Base-by-base conservation (phyloP, 2,797 vertebrate species). In the Pangasius djambal region DNA sequence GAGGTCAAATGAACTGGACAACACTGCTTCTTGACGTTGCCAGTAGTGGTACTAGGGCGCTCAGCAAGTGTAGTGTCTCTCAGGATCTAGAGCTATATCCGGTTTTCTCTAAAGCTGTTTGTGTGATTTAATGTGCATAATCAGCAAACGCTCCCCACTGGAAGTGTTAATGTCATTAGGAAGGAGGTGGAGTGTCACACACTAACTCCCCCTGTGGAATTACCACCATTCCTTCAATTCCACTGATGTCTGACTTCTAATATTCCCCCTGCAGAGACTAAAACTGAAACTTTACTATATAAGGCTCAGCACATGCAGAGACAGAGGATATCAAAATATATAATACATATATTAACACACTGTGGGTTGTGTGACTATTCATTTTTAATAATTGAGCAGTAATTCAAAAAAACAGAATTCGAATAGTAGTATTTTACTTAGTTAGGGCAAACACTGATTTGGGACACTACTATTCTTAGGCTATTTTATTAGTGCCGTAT, bases 161-260 rank as follows among this genome's bases (percentile, higher is more conserved):
- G 59, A 91, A 48, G 72, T 83, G 79, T 89, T 50, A 88, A 78
- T 70, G 69, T 82, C 57, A 87, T 90, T 91, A 72, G 55, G 72
- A 85, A 88, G 63, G 52, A 77, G 40, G 31, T 34, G 31, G 50
- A 85, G 88, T 74, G 82, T 82, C 50, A 75, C 74, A 86, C 55
- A 55, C 67, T 61, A 86, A 88, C 55, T 67, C 25, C 83, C 85
- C 83, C 90, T 83, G 44, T 87, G 61, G 83, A 88, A 89, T 88
- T 52, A 48, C 22, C 25, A 28, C 15, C 74, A n/a, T 52, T 70
- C 65, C 65, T 81, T 86, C 72, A 61, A 79, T 85, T 89, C 70
- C 16, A 63, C 44, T 77, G 44, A 85, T 16, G 44, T 28, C 72
- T 72, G 69, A 84, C 40, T 83, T 85, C 74, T 81, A 90, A 87